Base-by-base conservation (phyloP, 1,140 invertebrate genomes). In the Drosophila kepulauana region DNA sequence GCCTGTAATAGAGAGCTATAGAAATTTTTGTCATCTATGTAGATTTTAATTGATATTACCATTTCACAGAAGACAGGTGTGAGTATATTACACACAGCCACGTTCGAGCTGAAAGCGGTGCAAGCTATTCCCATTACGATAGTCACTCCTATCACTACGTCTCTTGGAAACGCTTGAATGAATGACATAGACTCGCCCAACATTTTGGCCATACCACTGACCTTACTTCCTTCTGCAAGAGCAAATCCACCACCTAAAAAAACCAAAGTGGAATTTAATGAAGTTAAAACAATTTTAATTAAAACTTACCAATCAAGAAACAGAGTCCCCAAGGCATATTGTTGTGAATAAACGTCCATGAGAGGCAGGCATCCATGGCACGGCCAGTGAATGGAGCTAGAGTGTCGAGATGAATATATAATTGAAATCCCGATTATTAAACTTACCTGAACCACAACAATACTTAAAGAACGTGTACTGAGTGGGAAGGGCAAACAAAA, bases 21-120 rank as follows among this genome's bases (percentile, higher is more conserved):
- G 0, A 2, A n/a, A 43, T 49, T 46, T 20, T n/a, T 25, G 20
- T 25, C 20, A 25, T 25, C 20, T 25, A n/a, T n/a, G n/a, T n/a
- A 3, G 8, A 51, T 13, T 45, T n/a, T 61, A n/a, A 2, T 30
- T 1, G 15, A 5, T 8, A 16, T 49, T 91, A 91, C 96, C 94
- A 97, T 95, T 91, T 97, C 95, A 28, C 95, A 95, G 15, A 97
- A 91, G 7, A 98, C 95, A 0, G 97, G 97, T 57, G 97, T 92
- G 3, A 97, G 94, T 28, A 92, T 95, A 77, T 97, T 97, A n/a
- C 96, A 96, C 2, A 97, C 95, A 15, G 97, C 97, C 0, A 97
- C 95, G 89, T 98, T 98, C 7, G 96, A 96, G 0, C 96, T 95
- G 78, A 98, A 96, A 92, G 97, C 96, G 0, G 97, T 98, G 46